phyloP scores from a whole-genome alignment of 2,888 invertebrate species.

The Cheilosia scutellata region DNA sequence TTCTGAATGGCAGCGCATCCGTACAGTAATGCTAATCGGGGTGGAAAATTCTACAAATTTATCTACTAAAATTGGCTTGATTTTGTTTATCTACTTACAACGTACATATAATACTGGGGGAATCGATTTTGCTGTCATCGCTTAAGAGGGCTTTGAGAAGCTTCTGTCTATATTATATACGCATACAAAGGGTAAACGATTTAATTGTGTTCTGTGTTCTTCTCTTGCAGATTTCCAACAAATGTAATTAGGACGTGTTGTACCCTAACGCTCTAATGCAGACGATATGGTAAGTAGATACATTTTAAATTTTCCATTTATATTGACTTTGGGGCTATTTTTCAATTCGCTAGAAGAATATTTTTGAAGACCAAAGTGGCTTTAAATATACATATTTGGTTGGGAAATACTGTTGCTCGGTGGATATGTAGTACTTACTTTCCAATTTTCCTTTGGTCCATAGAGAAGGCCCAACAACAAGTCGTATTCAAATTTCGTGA shows the following conservation, averaged over 20 bases:
- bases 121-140: conserved; percentile 36
- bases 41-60: conserved; percentile 53
- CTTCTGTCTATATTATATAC: not conserved
- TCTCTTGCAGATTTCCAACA: conserved; percentile 81
- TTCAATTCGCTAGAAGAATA: not conserved
- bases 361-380: not conserved
- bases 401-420: too few relatives aligned
- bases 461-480: too few relatives aligned
- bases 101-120: conserved; percentile 7
- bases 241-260: conserved; percentile 84
- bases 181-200: conserved; percentile 17
- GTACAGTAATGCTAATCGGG: conserved; percentile 25
- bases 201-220: conserved; percentile 33
- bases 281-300: conserved; percentile 83
- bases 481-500: too few relatives aligned
- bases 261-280: conserved; percentile 84
- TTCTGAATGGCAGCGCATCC: conserved; percentile 22
- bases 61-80: conserved; percentile 56
- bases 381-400: conserved; percentile 3
- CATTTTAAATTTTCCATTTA: not conserved
- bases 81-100: conserved; percentile 29
- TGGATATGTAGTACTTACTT: too few relatives aligned
- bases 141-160: not conserved
- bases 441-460: too few relatives aligned
- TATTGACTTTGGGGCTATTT: not conserved